Evolutionary conservation across 2,797 vertebrate species (phyloP).

Genomic region (Heliangelus exortis): DNA sequence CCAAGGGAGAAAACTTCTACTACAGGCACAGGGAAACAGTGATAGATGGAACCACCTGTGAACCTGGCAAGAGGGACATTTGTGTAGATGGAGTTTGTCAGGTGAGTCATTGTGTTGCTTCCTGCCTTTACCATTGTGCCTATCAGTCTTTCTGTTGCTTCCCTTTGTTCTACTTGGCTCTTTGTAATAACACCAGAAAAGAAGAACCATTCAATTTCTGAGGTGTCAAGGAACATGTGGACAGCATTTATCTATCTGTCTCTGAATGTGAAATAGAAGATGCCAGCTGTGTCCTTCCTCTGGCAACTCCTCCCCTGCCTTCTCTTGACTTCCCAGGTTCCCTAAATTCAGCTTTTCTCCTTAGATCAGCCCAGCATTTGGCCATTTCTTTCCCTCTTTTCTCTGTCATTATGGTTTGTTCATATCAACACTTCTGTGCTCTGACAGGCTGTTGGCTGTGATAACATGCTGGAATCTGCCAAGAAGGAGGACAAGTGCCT

Average conservation of each 20-base stretch:
- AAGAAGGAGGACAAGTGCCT: constrained; percentile 93
- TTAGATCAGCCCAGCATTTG: background rate
- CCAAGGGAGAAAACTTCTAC: constrained; percentile 95
- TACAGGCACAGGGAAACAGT: constrained; percentile 89
- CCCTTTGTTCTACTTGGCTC: background rate
- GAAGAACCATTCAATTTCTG: background rate
- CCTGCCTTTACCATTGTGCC: background rate
- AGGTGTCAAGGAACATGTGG: background rate
- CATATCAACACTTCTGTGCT: background rate
- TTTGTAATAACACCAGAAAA: background rate
- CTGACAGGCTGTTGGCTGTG: constrained; percentile 90
- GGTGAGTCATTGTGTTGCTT: constrained; percentile 74
- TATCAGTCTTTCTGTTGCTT: background rate
- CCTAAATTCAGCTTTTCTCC: background rate
- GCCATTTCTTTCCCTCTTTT: background rate
- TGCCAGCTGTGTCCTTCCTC: background rate
- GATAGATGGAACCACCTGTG: constrained; percentile 90
- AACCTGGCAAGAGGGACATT: constrained; percentile 88
- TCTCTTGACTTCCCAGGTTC: background rate
- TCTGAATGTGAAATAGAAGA: background rate
- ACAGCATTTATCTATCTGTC: background rate
- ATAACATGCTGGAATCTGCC: constrained; percentile 88
- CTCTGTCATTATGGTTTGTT: background rate
- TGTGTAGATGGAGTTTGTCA: constrained; percentile 92
- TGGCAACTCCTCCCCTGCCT: background rate